These are phyloP conservation scores for Pogona vitticeps DNA, from an alignment of 2,113 vertebrate genomes.

Conservation along the genomic window DNA sequence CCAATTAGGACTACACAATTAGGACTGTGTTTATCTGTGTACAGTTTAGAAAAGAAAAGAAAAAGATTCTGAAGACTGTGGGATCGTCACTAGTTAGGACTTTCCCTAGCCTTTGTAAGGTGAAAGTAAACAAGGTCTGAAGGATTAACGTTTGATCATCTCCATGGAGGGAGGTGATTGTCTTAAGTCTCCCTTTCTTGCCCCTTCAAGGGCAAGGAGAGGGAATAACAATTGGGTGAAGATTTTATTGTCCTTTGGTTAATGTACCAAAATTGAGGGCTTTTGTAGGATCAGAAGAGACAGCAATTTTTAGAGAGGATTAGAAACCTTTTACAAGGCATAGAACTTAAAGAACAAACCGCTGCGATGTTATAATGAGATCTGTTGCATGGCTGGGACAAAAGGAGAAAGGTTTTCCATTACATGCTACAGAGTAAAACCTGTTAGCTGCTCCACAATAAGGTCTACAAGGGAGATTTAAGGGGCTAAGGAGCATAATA, in stretches of 20 bases:
- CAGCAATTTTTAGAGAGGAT: neutral
- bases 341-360: neutral
- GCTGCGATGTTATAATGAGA: neutral
- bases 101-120: no score
- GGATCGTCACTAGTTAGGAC: neutral
- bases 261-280: neutral
- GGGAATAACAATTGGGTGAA: neutral
- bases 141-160: neutral
- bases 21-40: no score
- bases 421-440: neutral
- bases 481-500: neutral
- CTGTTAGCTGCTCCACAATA: constrained; percentile 15
- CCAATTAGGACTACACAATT: no score
- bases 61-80: neutral
- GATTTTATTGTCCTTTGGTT: neutral
- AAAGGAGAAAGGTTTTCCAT: neutral
- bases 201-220: neutral
- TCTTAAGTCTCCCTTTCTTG: neutral
- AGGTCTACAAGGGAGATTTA: neutral
- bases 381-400: neutral
- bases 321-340: neutral
- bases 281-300: constrained; percentile 1
- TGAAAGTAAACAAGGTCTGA: neutral
- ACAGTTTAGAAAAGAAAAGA: neutral
- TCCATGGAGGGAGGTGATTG: neutral